Evolutionary conservation across 2,888 invertebrate genomes (phyloP), one percentile per base, ranked within the genome.

Genomic region (Calephelis perditalis): DNA sequence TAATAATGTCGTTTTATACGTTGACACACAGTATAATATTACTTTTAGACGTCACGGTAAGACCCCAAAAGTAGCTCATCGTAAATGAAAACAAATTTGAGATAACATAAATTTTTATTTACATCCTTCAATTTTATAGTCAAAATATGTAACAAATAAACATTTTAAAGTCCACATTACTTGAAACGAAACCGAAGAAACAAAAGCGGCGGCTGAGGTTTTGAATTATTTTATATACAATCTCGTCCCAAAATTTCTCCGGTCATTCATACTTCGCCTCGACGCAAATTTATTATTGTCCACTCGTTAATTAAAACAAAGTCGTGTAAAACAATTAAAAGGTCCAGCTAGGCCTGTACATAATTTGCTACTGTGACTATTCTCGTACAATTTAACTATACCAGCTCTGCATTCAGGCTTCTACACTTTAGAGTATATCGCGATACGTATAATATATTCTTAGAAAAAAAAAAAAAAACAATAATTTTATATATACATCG

Each of bases 101-200:
- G 79, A 84, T 89, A 88, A 88, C 87, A 87, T 89, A 89, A 84
- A 82, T 86, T 86, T 88, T 88, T 89, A 89, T 89, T 88, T 88
- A 89, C 88, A 89, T 82, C 80, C 84, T 84, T 49, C 79, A 86
- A 87, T 85, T 84, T 85, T 84, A 87, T 86, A 88, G 81, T 85
- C 77, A 83, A 83, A 65, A 61, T 60, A 78, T 82, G 81, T 82
- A 85, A 84, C 82, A 85, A 83, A 76, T 70, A 78, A 78, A 77
- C 75, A 72, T 77, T 73, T 40, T 76, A 78, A n/a, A 77, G 73
- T 56, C 40, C 55, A 55, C 54, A 64, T 58, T 73, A 79, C 72
- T 75, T 75, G 77, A 71, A 78, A 75, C 75, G 78, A 79, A 82
- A 79, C 78, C 74, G 72, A 78, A 78, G 73, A 70, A 72, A 69